Base-by-base conservation (phyloP, 2,797 vertebrate species). In the Lycodopsis pacificus region DNA sequence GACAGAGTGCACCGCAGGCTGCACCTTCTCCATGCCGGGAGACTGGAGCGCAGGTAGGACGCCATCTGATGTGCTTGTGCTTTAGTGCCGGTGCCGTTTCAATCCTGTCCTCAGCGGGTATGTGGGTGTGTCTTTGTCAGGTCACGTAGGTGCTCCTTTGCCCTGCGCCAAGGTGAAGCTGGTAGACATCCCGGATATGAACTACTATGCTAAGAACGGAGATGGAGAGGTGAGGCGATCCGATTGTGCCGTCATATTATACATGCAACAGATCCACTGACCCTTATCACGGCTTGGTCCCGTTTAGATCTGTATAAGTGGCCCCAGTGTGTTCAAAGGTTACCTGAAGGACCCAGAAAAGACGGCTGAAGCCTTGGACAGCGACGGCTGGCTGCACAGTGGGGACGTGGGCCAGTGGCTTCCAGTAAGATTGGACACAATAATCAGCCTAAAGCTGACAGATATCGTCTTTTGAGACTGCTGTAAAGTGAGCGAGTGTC, bases 371-470 rank as follows among this genome's bases (percentile, higher is more conserved):
- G 92, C 95, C 19, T 76, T 96, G 92, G 94, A 95, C 85, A 48
- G 83, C 0, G 93, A 95, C 0, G 95, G 95, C 71, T 96, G 95
- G 95, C 92, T 96, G 66, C 95, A 96, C 90, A 95, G 91, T 0
- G 95, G 95, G 3, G 95, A 96, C 1, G 95, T 96, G 65, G 95
- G 95, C 73, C 94, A 95, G 85, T 95, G 95, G 95, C 94, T 96
- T 64, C 92, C 93, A 19, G 95, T 96, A 86, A 93, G 91, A 67
- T 49, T 0, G 44, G 4, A 30, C 9, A 64, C n/a, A 38, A 13
- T 32, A 11, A 64, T 42, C 11, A 25, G 13, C 14, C 32, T 36
- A 20, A 38, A 15, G 7, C 27, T 15, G 13, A 22, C 5, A 0
- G 5, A 12, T 59, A 3, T 40, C 3, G 15, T 42, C 19, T 42